A percentile compares a stretch with the other conserved stretches of the same genome.
These are phyloP conservation scores for Zingel zingel DNA, from an alignment of 2,113 vertebrate species.

Conservation along the genomic window DNA sequence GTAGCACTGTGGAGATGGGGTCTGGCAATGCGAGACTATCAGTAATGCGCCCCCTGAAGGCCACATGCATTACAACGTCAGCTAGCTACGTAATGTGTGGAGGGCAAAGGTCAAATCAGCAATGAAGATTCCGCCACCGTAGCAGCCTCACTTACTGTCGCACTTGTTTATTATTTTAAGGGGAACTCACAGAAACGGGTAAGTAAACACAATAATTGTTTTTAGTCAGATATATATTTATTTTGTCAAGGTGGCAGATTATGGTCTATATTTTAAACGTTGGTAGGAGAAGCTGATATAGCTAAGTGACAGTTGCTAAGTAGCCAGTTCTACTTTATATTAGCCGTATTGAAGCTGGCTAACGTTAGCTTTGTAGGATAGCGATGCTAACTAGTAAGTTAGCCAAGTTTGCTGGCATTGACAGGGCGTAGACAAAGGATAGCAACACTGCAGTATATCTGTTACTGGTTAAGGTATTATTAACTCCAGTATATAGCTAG, in stretches of 20 bases:
- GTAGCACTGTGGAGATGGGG: too few species aligned
- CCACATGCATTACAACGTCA: background rate
- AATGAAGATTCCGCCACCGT: slow-evolving; percentile 71
- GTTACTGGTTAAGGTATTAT: background rate
- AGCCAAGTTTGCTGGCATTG: slow-evolving; percentile 46
- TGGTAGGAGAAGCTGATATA: background rate
- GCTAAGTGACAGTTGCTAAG: slow-evolving; percentile 35
- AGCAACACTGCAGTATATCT: background rate
- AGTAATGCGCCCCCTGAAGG: slow-evolving; percentile 31
- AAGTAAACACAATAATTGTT: slow-evolving; percentile 1
- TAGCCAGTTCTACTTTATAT: slow-evolving; percentile 64
- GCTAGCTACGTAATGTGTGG: slow-evolving; percentile 12
- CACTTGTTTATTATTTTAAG: slow-evolving; percentile 75
- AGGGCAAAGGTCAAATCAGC: slow-evolving; percentile 76
- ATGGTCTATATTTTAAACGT: background rate
- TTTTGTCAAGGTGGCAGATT: background rate
- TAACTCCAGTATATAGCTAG: background rate
- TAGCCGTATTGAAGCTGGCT: slow-evolving; percentile 59
- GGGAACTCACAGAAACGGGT: slow-evolving; percentile 60
- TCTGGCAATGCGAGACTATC: too few species aligned
- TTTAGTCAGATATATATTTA: rapidly evolving
- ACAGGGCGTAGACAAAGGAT: background rate
- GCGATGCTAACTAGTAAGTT: slow-evolving; percentile 52
- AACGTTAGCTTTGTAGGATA: slow-evolving; percentile 48
- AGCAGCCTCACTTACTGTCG: slow-evolving; percentile 56